A percentile compares a stretch with the other conserved stretches of the same genome.
These are phyloP conservation scores for Ylistrum balloti DNA, from an alignment of 1,140 invertebrate genomes.

Conservation along the genomic window DNA sequence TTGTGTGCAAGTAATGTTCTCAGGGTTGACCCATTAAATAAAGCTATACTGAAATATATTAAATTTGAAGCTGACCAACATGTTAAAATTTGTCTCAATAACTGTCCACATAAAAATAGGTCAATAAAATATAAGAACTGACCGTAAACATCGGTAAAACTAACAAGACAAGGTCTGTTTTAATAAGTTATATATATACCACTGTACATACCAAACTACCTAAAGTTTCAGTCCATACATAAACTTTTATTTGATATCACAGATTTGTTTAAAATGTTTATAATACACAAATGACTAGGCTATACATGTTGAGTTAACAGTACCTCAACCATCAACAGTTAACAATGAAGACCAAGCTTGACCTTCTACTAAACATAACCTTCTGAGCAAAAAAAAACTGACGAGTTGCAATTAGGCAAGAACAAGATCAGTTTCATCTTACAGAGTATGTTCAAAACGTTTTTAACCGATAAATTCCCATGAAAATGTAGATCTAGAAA, in stretches of 20 bases:
- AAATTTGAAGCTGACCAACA: neutral
- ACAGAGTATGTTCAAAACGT: no score
- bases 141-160: neutral
- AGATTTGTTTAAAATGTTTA: constrained; percentile 1
- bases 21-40: no score
- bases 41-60: neutral
- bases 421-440: no score
- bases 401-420: no score
- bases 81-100: neutral
- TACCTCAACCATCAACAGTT: neutral
- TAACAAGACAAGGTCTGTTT: neutral
- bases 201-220: neutral
- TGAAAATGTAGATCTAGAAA: no score
- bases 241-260: neutral
- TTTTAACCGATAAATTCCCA: no score
- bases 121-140: neutral
- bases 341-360: no score
- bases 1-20: no score
- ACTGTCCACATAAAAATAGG: neutral
- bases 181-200: constrained; percentile 9
- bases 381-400: no score
- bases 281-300: constrained; percentile 19
- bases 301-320: neutral
- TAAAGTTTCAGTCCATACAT: neutral
- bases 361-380: no score